A percentile compares a stretch with the other conserved stretches of the same genome.
Evolutionary conservation across 2,113 vertebrate species (phyloP).

Genomic region (Ovis canadensis): DNA sequence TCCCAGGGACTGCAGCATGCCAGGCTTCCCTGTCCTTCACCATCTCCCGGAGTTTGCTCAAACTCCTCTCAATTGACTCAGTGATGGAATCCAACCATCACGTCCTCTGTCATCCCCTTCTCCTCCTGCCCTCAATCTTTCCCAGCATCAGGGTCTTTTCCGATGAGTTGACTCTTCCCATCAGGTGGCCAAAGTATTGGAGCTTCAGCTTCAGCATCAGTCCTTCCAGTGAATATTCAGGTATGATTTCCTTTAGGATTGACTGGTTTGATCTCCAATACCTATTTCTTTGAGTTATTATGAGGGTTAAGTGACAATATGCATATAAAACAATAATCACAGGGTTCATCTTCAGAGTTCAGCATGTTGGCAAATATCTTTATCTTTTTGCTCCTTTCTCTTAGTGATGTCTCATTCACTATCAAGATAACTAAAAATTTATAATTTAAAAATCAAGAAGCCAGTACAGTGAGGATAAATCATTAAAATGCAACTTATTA

Average conservation of each 20-base stretch:
- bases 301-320: neutral
- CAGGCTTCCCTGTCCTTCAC: neutral
- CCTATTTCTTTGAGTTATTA: neutral
- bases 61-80: neutral
- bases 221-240: neutral
- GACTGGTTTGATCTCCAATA: neutral
- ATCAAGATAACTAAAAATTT: neutral
- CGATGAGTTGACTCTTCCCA: neutral
- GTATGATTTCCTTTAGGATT: neutral
- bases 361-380: neutral
- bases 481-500: neutral
- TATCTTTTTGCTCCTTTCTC: neutral
- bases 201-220: neutral
- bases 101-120: neutral
- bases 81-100: neutral
- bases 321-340: neutral
- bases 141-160: neutral
- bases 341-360: constrained; percentile 2
- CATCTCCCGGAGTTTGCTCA: neutral
- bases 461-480: constrained; percentile 5
- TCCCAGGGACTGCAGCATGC: neutral
- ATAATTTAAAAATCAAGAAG: constrained; percentile 26
- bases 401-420: neutral
- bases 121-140: neutral
- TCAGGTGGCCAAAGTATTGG: neutral